Conservation (phyloP, 2,797 vertebrate species). For the Anisognathus igniventris region DNA sequence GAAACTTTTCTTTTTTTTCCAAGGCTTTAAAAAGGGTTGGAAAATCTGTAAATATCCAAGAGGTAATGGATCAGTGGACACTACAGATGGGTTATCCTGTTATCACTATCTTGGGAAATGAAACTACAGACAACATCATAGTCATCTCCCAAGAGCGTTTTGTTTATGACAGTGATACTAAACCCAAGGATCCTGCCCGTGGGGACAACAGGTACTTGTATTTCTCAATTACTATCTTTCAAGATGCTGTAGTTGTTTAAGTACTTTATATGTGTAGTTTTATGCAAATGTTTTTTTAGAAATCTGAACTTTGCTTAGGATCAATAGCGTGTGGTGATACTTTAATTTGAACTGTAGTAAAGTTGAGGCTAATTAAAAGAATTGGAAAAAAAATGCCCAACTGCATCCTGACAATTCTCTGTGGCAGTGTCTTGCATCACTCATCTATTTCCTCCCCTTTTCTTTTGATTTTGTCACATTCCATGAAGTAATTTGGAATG, state of each 20-base stretch:
- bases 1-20: slow-evolving; percentile 39
- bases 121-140: slow-evolving; percentile 82
- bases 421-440: neutral
- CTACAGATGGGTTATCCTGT: slow-evolving; percentile 98
- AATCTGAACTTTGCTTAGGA: neutral
- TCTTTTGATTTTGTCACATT: neutral
- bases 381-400: neutral
- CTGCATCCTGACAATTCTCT: neutral
- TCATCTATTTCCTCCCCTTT: neutral
- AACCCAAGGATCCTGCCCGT: slow-evolving; percentile 69
- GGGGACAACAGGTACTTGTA: slow-evolving; percentile 82
- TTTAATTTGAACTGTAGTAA: neutral
- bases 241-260: neutral
- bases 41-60: slow-evolving; percentile 89
- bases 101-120: slow-evolving; percentile 90
- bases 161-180: slow-evolving; percentile 85
- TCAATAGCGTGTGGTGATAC: neutral
- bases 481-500: neutral
- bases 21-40: slow-evolving; percentile 92
- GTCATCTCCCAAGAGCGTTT: slow-evolving; percentile 90
- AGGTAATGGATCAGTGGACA: slow-evolving; percentile 98
- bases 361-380: neutral
- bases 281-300: neutral
- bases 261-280: neutral
- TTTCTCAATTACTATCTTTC: neutral